Conservation (phyloP, 2,797 vertebrate species). For the Sitta carolinensis region DNA sequence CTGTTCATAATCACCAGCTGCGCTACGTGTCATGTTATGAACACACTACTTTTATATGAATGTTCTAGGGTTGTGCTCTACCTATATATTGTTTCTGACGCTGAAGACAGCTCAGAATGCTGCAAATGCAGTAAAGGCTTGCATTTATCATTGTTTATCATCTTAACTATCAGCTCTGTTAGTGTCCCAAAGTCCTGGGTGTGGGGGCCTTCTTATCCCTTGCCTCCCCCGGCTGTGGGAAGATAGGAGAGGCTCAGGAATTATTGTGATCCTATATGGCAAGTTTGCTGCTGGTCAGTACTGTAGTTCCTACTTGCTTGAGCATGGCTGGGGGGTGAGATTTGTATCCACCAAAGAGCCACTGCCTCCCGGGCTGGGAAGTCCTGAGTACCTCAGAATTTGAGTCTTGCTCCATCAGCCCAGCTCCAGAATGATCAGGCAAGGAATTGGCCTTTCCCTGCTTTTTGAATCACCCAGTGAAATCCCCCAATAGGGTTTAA, state of each 20-base stretch:
- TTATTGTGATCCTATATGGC: neutral
- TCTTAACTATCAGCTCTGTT: neutral
- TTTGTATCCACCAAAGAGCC: neutral
- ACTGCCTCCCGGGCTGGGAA: accelerated
- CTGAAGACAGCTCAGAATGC: neutral
- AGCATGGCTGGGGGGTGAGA: neutral
- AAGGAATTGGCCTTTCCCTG: neutral
- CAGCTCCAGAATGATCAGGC: neutral
- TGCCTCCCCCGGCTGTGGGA: neutral
- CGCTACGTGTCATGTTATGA: neutral
- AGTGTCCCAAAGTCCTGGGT: neutral
- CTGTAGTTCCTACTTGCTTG: neutral
- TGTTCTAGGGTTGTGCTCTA: neutral
- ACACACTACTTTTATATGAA: neutral
- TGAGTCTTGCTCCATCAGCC: accelerated
- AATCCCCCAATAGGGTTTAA: neutral
- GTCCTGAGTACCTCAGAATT: neutral
- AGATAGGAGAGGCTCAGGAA: neutral
- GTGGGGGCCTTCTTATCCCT: neutral
- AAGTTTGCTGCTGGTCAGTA: neutral
- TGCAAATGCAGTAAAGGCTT: neutral
- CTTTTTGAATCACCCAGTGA: neutral
- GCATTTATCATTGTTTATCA: neutral
- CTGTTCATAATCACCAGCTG: neutral
- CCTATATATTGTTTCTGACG: neutral